Evolutionary conservation across 2,797 vertebrate species (phyloP).

Genomic region (Sparus aurata): DNA sequence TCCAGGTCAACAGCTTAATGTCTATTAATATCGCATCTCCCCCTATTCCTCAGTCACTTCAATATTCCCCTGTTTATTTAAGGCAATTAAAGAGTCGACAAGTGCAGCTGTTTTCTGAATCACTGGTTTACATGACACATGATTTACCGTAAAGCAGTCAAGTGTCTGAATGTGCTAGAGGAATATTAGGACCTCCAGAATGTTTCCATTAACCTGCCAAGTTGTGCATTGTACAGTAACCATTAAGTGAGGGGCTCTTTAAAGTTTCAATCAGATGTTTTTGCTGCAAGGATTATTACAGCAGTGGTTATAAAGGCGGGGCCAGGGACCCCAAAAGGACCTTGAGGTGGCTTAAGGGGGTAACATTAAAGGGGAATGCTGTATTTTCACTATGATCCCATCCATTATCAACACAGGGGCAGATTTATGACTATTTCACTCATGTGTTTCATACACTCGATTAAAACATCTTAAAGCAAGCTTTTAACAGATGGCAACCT

Average conservation of each 20-base stretch:
- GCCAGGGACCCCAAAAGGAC: no score
- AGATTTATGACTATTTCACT: no score
- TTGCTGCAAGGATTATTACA: neutral
- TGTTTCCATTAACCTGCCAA: neutral
- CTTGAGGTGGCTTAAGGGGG: no score
- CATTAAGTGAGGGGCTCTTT: neutral
- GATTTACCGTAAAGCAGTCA: slow-evolving; percentile 7
- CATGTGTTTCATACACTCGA: no score
- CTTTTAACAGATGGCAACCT: no score
- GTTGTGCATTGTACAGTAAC: neutral
- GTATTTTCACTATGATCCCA: no score
- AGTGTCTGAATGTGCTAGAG: slow-evolving; percentile 10
- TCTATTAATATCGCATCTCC: slow-evolving; percentile 59
- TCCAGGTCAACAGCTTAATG: slow-evolving; percentile 67
- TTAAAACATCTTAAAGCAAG: no score
- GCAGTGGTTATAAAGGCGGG: no score
- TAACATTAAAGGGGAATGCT: no score
- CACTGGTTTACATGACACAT: slow-evolving; percentile 57
- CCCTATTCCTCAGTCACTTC: slow-evolving; percentile 34
- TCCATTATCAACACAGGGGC: no score
- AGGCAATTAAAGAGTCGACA: slow-evolving; percentile 52
- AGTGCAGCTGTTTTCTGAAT: slow-evolving; percentile 54
- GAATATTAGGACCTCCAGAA: slow-evolving; percentile 8
- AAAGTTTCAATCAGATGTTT: slow-evolving; percentile 11
- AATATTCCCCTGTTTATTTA: slow-evolving; percentile 62